Percentiles rank a stretch among this genome's conserved stretches.
These are phyloP conservation scores for Netelia melanura DNA, from an alignment of 2,888 invertebrate genomes.

Conservation along the genomic window DNA sequence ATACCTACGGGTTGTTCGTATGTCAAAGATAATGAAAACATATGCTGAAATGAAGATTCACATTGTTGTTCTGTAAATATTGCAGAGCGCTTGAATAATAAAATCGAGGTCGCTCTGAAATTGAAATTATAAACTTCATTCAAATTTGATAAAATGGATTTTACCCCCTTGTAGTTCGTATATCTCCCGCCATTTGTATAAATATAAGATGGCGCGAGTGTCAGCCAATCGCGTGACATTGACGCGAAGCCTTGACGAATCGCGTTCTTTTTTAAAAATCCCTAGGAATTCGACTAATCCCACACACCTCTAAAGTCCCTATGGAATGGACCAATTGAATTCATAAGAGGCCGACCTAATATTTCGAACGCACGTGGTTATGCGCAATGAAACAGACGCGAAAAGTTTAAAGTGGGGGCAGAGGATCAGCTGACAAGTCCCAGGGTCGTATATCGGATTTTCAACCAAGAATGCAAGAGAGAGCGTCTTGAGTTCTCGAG, in stretches of 20 bases:
- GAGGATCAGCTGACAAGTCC: slow-evolving; percentile 44
- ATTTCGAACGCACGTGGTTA: slow-evolving; percentile 31
- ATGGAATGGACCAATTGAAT: not conserved
- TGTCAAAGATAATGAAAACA: not conserved
- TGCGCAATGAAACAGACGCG: not conserved
- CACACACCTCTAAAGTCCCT: not conserved
- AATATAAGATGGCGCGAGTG: not conserved
- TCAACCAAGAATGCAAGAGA: not conserved
- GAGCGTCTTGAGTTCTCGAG: not conserved
- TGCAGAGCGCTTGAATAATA: slow-evolving; percentile 57
- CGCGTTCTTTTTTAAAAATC: not conserved
- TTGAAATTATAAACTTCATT: not conserved
- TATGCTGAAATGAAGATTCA: slow-evolving; percentile 5
- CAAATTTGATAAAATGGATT: not conserved
- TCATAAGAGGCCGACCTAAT: slow-evolving; percentile 11
- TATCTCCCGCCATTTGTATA: not conserved
- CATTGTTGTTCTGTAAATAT: slow-evolving; percentile 61
- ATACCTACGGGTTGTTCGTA: not conserved
- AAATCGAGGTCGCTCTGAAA: slow-evolving; percentile 46
- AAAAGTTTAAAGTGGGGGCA: not conserved
- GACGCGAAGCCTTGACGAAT: not conserved
- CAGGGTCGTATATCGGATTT: slow-evolving; percentile 19
- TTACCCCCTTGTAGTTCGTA: not conserved
- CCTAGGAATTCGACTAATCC: not conserved
- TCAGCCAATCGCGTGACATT: not conserved